Percentiles rank a stretch among this genome's conserved stretches.
phyloP scores from a whole-genome alignment of 1,140 invertebrate species.

The Adelges cooleyi region DNA sequence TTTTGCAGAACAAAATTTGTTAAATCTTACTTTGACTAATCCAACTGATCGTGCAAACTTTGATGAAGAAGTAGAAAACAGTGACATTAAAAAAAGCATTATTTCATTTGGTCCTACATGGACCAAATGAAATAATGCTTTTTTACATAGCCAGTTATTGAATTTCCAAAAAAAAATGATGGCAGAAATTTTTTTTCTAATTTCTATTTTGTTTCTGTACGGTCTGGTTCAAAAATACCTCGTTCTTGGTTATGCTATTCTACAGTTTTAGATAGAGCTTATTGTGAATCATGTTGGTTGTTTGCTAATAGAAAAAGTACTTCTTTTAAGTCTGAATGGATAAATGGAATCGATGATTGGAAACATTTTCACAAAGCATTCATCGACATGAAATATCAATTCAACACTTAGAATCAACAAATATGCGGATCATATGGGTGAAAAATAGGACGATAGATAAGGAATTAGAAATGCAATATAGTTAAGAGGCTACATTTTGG shows the following conservation, averaged over 20 bases:
- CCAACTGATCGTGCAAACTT: no score
- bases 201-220: background rate
- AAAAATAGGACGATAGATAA: background rate
- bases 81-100: background rate
- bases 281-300: no score
- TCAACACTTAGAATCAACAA: background rate
- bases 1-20: no score
- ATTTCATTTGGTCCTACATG: background rate
- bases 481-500: background rate
- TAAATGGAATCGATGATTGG: background rate
- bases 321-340: background rate
- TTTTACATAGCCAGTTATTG: no score
- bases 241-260: conserved; percentile 2
- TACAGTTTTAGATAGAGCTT: background rate
- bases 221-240: conserved; percentile 2
- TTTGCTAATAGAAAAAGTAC: background rate
- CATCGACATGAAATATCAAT: background rate
- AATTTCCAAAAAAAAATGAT: no score
- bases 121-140: no score
- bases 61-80: background rate
- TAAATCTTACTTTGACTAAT: no score
- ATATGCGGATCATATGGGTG: background rate
- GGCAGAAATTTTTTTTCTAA: no score
- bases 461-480: background rate
- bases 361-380: background rate